phyloP scores from a whole-genome alignment of 2,113 vertebrate genomes.

The Rhea americana region DNA sequence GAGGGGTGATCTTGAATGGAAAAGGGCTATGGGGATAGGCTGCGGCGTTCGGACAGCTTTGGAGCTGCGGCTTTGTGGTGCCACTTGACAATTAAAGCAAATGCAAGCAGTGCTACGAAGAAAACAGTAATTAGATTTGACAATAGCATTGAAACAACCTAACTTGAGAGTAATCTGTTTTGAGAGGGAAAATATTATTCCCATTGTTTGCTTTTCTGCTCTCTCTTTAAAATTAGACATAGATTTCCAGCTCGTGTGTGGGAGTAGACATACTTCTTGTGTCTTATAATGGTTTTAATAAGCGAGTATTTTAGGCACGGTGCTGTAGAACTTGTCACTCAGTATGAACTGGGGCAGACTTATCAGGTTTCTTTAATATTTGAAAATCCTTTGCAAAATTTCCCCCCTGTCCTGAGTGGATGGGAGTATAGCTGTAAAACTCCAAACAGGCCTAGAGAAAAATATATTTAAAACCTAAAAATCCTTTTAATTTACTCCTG shows the following conservation, averaged over 20 bases:
- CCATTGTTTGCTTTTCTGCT: background rate
- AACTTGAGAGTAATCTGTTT: background rate
- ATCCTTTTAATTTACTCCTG: background rate
- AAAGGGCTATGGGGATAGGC: background rate
- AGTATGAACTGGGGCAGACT: background rate
- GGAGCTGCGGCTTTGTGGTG: background rate
- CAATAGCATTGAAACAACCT: background rate
- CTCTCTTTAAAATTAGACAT: constrained; percentile 10
- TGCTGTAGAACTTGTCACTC: background rate
- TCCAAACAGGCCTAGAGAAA: background rate
- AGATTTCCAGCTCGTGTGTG: background rate
- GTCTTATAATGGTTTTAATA: background rate
- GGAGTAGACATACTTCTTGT: background rate
- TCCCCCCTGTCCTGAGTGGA: background rate
- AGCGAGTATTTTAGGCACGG: background rate
- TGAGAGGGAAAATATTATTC: background rate
- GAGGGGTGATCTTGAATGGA: background rate
- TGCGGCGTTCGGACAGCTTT: background rate
- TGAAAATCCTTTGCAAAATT: background rate
- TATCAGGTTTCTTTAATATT: background rate
- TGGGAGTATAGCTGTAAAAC: background rate
- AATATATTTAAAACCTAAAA: background rate
- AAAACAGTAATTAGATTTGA: constrained; percentile 16
- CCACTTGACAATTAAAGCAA: background rate
- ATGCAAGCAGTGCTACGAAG: background rate